Evolutionary conservation across 2,888 invertebrate genomes (phyloP), one percentile per base, ranked within the genome.

Genomic region (Trissolcus brochymenae): DNA sequence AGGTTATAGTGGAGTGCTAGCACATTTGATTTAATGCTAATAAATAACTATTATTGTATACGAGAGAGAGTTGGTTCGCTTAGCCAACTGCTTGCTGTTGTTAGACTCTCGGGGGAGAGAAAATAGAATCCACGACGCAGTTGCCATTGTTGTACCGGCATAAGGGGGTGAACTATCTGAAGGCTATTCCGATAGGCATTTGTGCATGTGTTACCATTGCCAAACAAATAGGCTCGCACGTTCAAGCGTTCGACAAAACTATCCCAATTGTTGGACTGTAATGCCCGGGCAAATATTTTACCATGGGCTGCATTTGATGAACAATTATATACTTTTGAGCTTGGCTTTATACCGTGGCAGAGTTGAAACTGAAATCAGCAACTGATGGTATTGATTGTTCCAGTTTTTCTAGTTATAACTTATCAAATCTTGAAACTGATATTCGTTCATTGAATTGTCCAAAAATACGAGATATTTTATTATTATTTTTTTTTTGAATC

Each of bases 51-150:
- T 88, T 87, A 87, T 87, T 88, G 86, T 86, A 82, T 83, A 82
- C 80, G 81, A 84, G 81, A 82, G 80, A 73, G 80, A 73, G 49
- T 68, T 54, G 77, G 70, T 46, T 66, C 77, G 76, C 74, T 66
- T 71, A 74, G 72, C 75, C 76, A 68, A 70, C 79, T 68, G 81
- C 76, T 72, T 21, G 78, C 81, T 78, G 81, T 79, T 80, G 81
- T 80, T 79, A 62, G 81, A 68, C 76, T 83, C 86, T 84, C 85
- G 79, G 79, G 86, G 85, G 85, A 87, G 86, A 85, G 88, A 87
- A 88, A 88, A 88, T 88, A 87, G 88, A 88, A 88, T 88, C 86
- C 87, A 85, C 87, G 85, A 87, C 87, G 87, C 84, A 87, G 87
- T 87, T 88, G 87, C 87, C 51, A 88, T 88, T 87, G 87, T 87